Percentiles rank a stretch among this genome's conserved stretches.
phyloP scores from a whole-genome alignment of 2,113 vertebrate species.

The Rhinogobius similis region DNA sequence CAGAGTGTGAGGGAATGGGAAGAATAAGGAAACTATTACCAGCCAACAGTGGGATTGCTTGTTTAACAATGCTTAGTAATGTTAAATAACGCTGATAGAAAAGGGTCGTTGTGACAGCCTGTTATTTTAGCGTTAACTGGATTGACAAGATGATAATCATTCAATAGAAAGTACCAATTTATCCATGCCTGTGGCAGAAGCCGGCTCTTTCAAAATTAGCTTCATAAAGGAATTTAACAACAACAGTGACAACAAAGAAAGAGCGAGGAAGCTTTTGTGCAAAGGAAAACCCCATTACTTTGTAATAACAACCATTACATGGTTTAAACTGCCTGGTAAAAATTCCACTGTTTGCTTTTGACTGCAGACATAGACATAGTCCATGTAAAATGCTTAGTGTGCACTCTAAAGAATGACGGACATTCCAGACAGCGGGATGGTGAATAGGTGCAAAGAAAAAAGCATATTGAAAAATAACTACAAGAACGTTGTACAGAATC shows the following conservation, averaged over 20 bases:
- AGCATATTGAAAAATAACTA: background rate
- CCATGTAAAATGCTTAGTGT: background rate
- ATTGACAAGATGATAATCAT: constrained; percentile 69
- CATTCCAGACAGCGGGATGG: background rate
- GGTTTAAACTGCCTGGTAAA: constrained; percentile 1
- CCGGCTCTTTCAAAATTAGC: constrained; percentile 47
- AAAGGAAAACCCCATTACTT: constrained; percentile 19
- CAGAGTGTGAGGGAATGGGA: constrained; percentile 17
- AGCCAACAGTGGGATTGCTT: constrained; percentile 18
- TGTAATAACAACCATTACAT: constrained; percentile 16
- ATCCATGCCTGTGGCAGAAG: constrained; percentile 57
- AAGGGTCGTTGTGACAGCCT: constrained; percentile 44
- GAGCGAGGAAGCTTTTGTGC: constrained; percentile 25
- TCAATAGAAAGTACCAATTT: constrained; percentile 60
- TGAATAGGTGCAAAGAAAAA: background rate
- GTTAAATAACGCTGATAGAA: constrained; percentile 52
- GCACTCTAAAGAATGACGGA: background rate
- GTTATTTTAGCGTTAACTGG: constrained; percentile 63
- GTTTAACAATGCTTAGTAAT: constrained; percentile 51
- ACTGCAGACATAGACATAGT: constrained; percentile 3
- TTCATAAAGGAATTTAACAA: constrained; percentile 42
- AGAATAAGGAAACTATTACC: constrained; percentile 30
- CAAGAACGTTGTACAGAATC: background rate
- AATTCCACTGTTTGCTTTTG: constrained; percentile 5
- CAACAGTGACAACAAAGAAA: constrained; percentile 42